phyloP scores from a whole-genome alignment of 2,888 invertebrate species.

The Sinodicranocentrus sp. region DNA sequence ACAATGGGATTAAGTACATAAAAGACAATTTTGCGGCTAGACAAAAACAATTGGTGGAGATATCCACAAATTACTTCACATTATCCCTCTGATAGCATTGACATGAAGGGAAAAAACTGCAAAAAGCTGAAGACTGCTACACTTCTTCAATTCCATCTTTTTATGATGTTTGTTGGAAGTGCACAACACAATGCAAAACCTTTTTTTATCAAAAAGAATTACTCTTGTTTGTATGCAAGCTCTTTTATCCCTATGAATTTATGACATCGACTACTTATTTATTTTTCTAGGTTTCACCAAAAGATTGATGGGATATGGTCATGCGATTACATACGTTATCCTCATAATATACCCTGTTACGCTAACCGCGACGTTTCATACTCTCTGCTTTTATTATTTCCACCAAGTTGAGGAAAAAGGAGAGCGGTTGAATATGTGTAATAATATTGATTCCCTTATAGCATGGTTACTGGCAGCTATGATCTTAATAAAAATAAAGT shows the following conservation, averaged over 20 bases:
- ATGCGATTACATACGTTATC: slow-evolving; percentile 57
- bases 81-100: too few relatives aligned
- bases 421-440: slow-evolving; percentile 1
- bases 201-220: background rate
- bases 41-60: too few relatives aligned
- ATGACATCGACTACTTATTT: slow-evolving; percentile 65
- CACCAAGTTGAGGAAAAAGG: background rate
- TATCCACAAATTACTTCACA: too few relatives aligned
- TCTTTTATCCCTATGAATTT: slow-evolving; percentile 48
- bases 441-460: slow-evolving; percentile 20
- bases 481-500: background rate
- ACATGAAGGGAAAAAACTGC: too few relatives aligned
- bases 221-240: background rate
- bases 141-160: background rate
- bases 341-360: background rate
- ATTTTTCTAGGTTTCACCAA: slow-evolving; percentile 68
- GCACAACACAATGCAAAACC: background rate
- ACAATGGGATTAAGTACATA: slow-evolving; percentile 6
- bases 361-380: too few relatives aligned
- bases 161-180: too few relatives aligned
- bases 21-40: slow-evolving; percentile 4
- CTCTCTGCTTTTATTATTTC: slow-evolving; percentile 8
- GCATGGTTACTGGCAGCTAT: slow-evolving; percentile 2
- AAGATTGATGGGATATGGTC: slow-evolving; percentile 70
- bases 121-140: too few relatives aligned